Evolutionary conservation across 2,888 invertebrate species (phyloP).

Genomic region (Lasioglossum morio): DNA sequence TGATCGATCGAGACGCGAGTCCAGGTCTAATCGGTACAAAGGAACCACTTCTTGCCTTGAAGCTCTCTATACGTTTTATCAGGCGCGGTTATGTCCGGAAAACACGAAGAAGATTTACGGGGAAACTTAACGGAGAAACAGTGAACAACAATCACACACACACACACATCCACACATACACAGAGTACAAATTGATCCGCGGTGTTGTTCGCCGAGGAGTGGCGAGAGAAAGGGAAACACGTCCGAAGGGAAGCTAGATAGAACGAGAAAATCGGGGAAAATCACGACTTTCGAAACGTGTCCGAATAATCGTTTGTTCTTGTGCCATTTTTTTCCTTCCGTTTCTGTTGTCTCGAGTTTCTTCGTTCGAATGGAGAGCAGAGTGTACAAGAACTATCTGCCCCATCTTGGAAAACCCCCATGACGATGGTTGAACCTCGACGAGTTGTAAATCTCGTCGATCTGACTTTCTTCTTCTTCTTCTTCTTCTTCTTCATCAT

Average conservation of each 20-base stretch:
- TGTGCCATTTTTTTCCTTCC: slow-evolving; percentile 58
- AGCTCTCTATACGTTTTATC: slow-evolving; percentile 81
- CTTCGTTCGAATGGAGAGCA: background rate
- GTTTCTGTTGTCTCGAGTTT: background rate
- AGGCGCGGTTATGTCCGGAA: slow-evolving; percentile 55
- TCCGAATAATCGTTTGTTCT: slow-evolving; percentile 35
- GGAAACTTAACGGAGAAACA: background rate
- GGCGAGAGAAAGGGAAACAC: slow-evolving; percentile 1
- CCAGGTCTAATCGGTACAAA: slow-evolving; percentile 84
- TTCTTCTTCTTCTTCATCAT: background rate
- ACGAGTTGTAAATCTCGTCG: slow-evolving; percentile 72
- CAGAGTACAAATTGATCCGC: slow-evolving; percentile 82
- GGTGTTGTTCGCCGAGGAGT: slow-evolving; percentile 41
- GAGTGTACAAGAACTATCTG: background rate
- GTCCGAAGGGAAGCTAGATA: slow-evolving; percentile 24
- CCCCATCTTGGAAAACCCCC: background rate
- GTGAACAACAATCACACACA: slow-evolving; percentile 61
- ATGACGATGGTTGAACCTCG: slow-evolving; percentile 44
- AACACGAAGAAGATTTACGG: slow-evolving; percentile 30
- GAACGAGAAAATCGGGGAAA: background rate
- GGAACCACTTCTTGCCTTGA: slow-evolving; percentile 84
- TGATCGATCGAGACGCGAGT: slow-evolving; percentile 77
- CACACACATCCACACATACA: background rate
- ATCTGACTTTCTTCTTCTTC: slow-evolving; percentile 66
- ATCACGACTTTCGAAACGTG: slow-evolving; percentile 16